Conservation (phyloP, 2,113 vertebrate genomes). For the Pagrus major region DNA sequence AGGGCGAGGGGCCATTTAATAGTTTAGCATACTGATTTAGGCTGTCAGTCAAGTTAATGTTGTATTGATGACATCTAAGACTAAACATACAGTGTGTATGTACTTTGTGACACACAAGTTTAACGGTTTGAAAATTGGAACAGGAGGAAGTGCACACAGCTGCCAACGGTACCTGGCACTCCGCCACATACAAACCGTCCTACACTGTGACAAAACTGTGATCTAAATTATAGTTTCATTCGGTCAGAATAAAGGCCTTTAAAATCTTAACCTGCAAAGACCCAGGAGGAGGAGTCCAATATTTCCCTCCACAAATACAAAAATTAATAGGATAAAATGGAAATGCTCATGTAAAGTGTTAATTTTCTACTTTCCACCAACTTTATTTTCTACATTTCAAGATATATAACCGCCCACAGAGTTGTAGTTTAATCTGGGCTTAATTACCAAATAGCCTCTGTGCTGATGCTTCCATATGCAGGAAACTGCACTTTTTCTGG, state of each 20-base stretch:
- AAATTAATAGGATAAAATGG: neutral
- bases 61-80: neutral
- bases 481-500: neutral
- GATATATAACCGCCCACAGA: neutral
- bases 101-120: neutral
- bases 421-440: neutral
- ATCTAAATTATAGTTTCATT: neutral
- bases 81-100: neutral
- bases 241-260: neutral
- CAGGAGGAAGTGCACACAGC: constrained; percentile 50
- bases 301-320: neutral
- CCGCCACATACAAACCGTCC: neutral
- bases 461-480: neutral
- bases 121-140: neutral
- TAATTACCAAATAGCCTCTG: neutral
- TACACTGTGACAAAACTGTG: neutral
- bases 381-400: neutral
- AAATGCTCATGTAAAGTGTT: neutral
- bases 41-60: neutral
- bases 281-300: neutral
- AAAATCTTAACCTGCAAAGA: no score
- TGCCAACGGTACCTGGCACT: constrained; percentile 35
- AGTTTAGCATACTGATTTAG: neutral
- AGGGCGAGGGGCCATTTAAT: neutral
- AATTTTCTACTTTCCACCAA: neutral